These are phyloP conservation scores for Aphelocoma coerulescens DNA, from an alignment of 2,113 vertebrate genomes.

Conservation along the genomic window DNA sequence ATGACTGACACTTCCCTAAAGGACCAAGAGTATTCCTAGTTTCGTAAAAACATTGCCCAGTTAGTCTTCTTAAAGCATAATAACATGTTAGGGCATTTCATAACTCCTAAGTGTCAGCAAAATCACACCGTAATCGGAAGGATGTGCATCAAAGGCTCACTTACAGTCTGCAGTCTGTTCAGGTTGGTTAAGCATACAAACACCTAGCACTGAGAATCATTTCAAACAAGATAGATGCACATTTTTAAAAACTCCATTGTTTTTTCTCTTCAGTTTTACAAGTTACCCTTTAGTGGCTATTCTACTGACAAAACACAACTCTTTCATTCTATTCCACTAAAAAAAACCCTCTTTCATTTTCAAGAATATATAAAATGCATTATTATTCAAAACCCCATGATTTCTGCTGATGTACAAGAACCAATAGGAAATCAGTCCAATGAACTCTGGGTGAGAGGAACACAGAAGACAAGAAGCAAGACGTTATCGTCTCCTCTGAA, in stretches of 20 bases:
- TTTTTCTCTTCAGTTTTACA: neutral
- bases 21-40: neutral
- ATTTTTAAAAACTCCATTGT: accelerated
- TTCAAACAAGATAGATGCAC: neutral
- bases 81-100: neutral
- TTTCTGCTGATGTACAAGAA: neutral
- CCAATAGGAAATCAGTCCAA: neutral
- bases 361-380: neutral
- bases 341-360: neutral
- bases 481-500: neutral
- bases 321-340: neutral
- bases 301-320: neutral
- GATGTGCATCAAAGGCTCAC: neutral
- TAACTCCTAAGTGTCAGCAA: neutral
- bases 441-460: neutral
- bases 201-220: neutral
- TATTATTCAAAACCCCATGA: neutral
- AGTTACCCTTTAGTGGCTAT: neutral
- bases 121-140: neutral
- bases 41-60: neutral
- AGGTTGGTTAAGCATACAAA: neutral
- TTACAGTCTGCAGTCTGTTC: neutral
- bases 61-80: neutral
- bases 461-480: neutral
- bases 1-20: neutral